Conservation (phyloP, 1,140 invertebrate species). For the Luehdorfia chinensis region DNA sequence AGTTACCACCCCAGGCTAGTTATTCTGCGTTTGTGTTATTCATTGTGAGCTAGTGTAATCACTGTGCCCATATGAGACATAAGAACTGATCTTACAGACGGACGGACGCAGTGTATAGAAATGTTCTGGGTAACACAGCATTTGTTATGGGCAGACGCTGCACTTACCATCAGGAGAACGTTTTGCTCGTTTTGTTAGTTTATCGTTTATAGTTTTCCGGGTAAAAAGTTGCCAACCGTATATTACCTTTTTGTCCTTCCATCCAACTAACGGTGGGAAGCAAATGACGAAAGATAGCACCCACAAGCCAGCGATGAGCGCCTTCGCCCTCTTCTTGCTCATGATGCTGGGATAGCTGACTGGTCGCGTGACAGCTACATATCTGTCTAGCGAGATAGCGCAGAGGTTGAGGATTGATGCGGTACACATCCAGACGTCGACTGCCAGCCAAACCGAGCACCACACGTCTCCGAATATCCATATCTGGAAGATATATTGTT, state of each 20-base stretch:
- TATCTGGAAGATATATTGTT: slow-evolving; percentile 77
- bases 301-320: slow-evolving; percentile 94
- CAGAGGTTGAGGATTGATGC: slow-evolving; percentile 96
- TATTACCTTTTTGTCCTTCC: slow-evolving; percentile 91
- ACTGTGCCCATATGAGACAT: no score
- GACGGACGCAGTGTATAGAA: no score
- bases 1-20: no score
- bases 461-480: slow-evolving; percentile 96
- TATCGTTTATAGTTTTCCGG: no score
- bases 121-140: no score
- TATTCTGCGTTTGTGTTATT: no score
- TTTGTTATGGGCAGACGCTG: no score
- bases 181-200: no score
- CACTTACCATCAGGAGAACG: no score
- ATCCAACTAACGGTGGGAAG: slow-evolving; percentile 96
- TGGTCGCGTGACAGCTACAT: slow-evolving; percentile 95
- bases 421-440: slow-evolving; percentile 98
- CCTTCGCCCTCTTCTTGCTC: slow-evolving; percentile 91
- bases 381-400: slow-evolving; percentile 94
- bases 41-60: no score
- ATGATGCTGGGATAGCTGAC: slow-evolving; percentile 96
- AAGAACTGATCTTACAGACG: no score
- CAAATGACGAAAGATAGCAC: slow-evolving; percentile 97
- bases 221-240: no score
- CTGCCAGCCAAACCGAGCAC: slow-evolving; percentile 95